These are phyloP conservation scores for Belgica antarctica DNA, from an alignment of 2,888 invertebrate species.

Conservation along the genomic window DNA sequence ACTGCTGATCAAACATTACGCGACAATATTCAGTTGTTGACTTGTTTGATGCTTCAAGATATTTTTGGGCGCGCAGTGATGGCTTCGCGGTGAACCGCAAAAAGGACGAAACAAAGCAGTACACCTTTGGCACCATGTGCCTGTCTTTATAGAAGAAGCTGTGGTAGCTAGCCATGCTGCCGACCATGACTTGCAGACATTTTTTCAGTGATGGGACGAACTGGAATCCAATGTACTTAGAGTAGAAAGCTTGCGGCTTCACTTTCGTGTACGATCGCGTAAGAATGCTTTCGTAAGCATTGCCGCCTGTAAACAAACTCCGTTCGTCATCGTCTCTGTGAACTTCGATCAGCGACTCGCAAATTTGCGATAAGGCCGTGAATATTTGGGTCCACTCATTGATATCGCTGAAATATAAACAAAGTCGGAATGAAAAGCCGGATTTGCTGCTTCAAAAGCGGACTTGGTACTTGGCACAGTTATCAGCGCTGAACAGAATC, in stretches of 20 bases:
- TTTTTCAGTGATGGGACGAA: conserved; percentile 9
- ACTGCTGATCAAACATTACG: not conserved
- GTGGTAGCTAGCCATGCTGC: conserved; percentile 1
- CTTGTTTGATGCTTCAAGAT: conserved; percentile 84
- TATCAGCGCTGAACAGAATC: conserved; percentile 11
- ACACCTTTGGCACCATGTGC: too few species aligned
- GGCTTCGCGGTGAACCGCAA: too few species aligned
- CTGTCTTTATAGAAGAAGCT: conserved; percentile 4
- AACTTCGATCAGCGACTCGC: conserved; percentile 70
- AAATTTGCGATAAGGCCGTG: conserved; percentile 67
- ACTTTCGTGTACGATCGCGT: conserved; percentile 52
- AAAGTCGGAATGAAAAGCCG: not conserved
- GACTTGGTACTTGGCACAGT: not conserved
- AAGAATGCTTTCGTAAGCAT: not conserved
- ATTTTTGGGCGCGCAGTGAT: conserved; percentile 71
- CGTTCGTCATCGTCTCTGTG: conserved; percentile 63
- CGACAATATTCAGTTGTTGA: conserved; percentile 65
- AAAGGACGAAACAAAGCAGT: too few species aligned
- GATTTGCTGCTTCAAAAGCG: not conserved
- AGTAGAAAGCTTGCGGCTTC: conserved; percentile 86
- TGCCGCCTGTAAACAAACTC: conserved; percentile 58
- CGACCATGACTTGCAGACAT: not conserved
- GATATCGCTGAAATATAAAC: conserved; percentile 64
- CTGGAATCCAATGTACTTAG: conserved; percentile 82
- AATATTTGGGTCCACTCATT: conserved; percentile 72